Evolutionary conservation across 2,888 invertebrate genomes (phyloP), one percentile per base, ranked within the genome.

Genomic region (Erpobdella octoculata): DNA sequence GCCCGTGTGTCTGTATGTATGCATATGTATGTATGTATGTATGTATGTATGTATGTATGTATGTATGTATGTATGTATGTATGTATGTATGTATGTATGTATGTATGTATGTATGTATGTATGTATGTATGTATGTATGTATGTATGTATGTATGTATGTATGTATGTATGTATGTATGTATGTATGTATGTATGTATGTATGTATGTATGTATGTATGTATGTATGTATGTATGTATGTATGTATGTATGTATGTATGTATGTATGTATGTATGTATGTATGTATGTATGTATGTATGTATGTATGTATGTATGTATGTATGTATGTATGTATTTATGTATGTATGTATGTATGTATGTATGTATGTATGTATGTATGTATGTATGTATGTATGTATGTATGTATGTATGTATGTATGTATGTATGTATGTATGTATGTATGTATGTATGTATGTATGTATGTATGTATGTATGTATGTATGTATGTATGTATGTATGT

Each of bases 121-220:
- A 41, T 64, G 35, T 35, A 64, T 64, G 35, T 35, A 64, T 64
- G 65, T 64, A 64, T 64, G 65, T 64, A 64, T 64, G 65, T 64
- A 64, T 64, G 65, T 64, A 64, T 64, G 65, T 64, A 64, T 64
- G 65, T 64, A 64, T 64, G 65, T 64, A 64, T 64, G 65, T 64
- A 64, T 64, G 65, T 64, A 64, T 64, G 65, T 64, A 64, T 64
- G 65, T 64, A 64, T 64, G 65, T 64, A 64, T 64, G 65, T 64
- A 64, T 64, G 65, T 64, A 64, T 64, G 65, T 64, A 64, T 64
- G 65, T 64, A 64, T 64, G 35, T 64, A 64, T 64, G 65, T 64
- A 64, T 64, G 65, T 64, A 64, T 64, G 31, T 64, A 64, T 64
- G 65, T 64, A 64, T 64, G 31, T 64, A 64, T 64, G 65, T 64